Evolutionary conservation across 2,797 vertebrate species (phyloP).

Genomic region (Anisognathus igniventris): DNA sequence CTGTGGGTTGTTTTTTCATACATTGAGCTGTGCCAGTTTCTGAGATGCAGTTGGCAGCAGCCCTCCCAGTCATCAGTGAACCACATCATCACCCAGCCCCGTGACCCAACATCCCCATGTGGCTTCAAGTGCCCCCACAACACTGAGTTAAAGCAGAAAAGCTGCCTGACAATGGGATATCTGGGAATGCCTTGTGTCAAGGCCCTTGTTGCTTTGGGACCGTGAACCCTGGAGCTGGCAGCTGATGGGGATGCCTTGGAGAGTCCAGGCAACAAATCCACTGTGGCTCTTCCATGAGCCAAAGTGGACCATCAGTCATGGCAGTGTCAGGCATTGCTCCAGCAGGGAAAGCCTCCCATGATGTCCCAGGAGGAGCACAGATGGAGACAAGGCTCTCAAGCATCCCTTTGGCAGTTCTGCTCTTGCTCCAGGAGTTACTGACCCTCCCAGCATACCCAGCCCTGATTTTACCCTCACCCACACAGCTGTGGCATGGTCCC

Average conservation of each 20-base stretch:
- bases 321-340: not conserved
- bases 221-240: accelerated
- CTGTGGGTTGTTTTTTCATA: not conserved
- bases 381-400: not conserved
- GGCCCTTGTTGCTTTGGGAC: not conserved
- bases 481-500: not conserved
- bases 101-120: accelerated
- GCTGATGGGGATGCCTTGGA: not conserved
- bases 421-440: not conserved
- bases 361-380: not conserved
- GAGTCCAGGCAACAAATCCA: not conserved
- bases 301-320: accelerated
- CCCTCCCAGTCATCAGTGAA: not conserved
- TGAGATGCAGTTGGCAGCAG: not conserved
- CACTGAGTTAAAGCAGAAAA: not conserved
- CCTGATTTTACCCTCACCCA: not conserved
- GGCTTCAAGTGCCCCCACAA: not conserved
- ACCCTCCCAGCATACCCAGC: not conserved
- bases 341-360: not conserved
- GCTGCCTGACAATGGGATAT: not conserved
- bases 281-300: not conserved
- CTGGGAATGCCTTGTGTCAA: not conserved
- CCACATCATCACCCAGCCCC: not conserved
- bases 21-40: not conserved
- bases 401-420: not conserved